Conservation (phyloP, 2,113 vertebrate genomes). For the Erpornis zantholeuca region DNA sequence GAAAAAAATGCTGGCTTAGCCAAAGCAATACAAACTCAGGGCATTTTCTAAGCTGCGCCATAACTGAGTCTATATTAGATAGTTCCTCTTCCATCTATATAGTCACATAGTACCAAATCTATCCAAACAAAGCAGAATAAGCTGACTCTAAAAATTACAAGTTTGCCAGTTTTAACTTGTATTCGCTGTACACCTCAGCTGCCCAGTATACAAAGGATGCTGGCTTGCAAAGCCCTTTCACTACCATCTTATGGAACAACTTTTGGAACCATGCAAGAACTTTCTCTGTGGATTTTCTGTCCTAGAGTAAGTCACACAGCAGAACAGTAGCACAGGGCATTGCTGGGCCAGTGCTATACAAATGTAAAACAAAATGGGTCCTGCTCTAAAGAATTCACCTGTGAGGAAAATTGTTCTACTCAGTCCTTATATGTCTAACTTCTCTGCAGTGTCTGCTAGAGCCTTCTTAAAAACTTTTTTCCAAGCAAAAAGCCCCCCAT, state of each 20-base stretch:
- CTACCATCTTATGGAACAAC: background rate
- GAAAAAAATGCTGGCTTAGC: background rate
- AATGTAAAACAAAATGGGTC: background rate
- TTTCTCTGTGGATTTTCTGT: background rate
- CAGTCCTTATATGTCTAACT: slow-evolving; percentile 19
- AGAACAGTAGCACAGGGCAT: background rate
- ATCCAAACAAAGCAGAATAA: background rate
- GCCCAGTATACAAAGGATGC: background rate
- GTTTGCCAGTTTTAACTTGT: background rate
- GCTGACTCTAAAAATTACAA: background rate
- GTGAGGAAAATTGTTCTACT: background rate
- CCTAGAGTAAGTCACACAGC: background rate
- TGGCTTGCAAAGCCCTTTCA: background rate
- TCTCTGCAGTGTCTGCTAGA: background rate
- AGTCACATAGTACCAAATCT: background rate
- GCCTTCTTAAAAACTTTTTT: background rate
- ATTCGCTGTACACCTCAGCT: background rate
- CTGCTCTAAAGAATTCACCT: background rate
- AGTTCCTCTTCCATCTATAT: background rate
- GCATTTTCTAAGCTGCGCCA: background rate
- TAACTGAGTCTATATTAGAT: background rate
- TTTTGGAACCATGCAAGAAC: background rate
- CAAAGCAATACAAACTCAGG: background rate
- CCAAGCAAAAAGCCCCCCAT: background rate
- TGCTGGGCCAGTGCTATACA: background rate